A percentile compares a stretch with the other conserved stretches of the same genome.
Conservation (phyloP, 2,113 vertebrate genomes). For the Carassius carassius region DNA sequence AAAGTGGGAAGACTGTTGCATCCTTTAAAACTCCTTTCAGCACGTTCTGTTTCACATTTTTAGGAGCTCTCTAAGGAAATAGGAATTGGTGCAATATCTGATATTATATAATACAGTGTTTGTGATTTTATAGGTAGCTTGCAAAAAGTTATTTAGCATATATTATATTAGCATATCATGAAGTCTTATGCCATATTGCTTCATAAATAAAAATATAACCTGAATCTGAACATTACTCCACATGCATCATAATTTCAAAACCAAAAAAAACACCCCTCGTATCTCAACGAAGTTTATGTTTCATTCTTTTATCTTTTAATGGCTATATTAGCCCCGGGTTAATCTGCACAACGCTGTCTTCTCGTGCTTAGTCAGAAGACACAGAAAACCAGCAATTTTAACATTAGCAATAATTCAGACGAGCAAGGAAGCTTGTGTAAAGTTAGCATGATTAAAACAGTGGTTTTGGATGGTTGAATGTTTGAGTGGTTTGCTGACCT, state of each 20-base stretch:
- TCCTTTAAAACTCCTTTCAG: too few species aligned
- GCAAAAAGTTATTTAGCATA: too few species aligned
- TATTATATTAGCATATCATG: too few species aligned
- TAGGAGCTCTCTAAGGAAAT: not conserved
- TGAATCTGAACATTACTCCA: not conserved
- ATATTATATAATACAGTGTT: too few species aligned
- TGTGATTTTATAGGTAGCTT: not conserved
- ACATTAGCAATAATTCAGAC: not conserved
- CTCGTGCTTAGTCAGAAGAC: not conserved
- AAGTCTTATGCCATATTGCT: not conserved
- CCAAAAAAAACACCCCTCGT: not conserved
- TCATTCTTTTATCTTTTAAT: not conserved
- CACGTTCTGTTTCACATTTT: not conserved
- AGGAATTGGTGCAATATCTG: not conserved
- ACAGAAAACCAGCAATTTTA: not conserved
- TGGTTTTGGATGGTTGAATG: slow-evolving; percentile 49
- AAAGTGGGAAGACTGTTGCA: not conserved
- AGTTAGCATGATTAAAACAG: not conserved
- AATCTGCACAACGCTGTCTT: not conserved
- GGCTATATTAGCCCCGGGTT: not conserved
- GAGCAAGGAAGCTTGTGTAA: not conserved
- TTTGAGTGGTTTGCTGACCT: slow-evolving; percentile 58
- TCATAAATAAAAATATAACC: not conserved
- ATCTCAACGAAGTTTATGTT: not conserved
- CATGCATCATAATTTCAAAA: not conserved